Base-by-base conservation (phyloP, 1,140 invertebrate species). In the Drosophila rufa region DNA sequence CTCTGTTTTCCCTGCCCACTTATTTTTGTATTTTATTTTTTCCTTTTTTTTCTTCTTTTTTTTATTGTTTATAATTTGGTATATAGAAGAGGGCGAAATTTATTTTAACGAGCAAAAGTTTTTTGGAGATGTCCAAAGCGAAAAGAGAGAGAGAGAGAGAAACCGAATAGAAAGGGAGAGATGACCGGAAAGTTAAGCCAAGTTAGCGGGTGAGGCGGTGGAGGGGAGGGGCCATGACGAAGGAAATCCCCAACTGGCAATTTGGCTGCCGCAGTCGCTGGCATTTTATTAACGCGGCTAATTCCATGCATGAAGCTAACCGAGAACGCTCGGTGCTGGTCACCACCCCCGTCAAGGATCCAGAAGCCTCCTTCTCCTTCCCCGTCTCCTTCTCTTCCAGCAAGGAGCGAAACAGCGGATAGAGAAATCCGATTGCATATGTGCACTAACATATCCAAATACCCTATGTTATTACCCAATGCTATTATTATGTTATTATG, bases 21-120 rank as follows among this genome's bases (percentile, higher is more conserved):
- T 14, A 11, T 55, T 38, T 38, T 2, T 43, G 12, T 19, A 27
- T 67, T 38, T 22, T 15, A 43, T 69, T 43, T 25, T 33, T 51
- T 53, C 45, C 43, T 15, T 38, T 40, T 11, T 66, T 47, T 58
- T 25, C 7, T 19, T 33, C 7, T 56, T 47, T 68, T 22, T 69
- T 70, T 51, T 42, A 50, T 64, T 62, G 56, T 57, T 56, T 58
- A 40, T 66, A 38, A 40, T 62, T 55, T 25, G 33, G 46, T 58
- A 57, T 77, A 57, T 61, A 61, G 45, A 77, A 62, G 65, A 79
- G 50, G 67, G 57, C 83, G 64, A 78, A 87, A 84, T 87, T 83
- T 87, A 83, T 80, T 87, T 87, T 89, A 87, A 87, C 83, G 84
- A 84, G 84, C 65, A 68, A 89, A 89, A 87, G 47, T 83, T 87